Base-by-base conservation (phyloP, 1,140 invertebrate genomes). In the Zophobas atratus region DNA sequence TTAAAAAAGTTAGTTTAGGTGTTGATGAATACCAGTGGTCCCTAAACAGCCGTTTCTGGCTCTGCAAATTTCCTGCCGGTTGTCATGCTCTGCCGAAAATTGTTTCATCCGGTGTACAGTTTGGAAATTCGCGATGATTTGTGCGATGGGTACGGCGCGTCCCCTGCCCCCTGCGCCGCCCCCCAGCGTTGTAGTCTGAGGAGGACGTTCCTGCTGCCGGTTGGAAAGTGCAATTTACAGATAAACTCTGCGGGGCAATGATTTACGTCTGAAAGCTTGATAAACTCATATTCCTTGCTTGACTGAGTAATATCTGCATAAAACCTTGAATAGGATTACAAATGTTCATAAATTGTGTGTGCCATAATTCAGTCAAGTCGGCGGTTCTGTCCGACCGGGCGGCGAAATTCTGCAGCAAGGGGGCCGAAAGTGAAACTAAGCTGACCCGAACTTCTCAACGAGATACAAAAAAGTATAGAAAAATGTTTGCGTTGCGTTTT, bases 201-300 rank as follows among this genome's bases (percentile, higher is more conserved):
- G 60, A 67, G 60, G 60, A 67, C 60, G 60, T 67, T 63, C 38
- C 60, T 67, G 60, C 60, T 67, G 70, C 53, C 72, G 48, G 57
- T 74, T 81, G 78, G 84, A 84, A 86, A 86, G 86, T 86, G 86
- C 85, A 86, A 86, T 86, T 86, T 86, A 83, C 84, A 86, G 86
- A 87, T 87, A 86, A 86, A 86, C 84, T 84, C 81, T 75, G 80
- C 75, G 81, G 79, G 81, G 81, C 81, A 80, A 85, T 87, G 86
- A 87, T 86, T 87, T 86, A 87, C 86, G 84, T 83, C 82, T 84
- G 84, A 84, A 86, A 86, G 85, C 84, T 86, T 86, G 85, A 87
- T 87, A 86, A 86, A 87, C 85, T 85, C 85, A 87, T 86, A 87
- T 86, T 86, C 86, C 82, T 83, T 86, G 86, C 85, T 86, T 86